Conservation (phyloP, 2,888 invertebrate genomes). For the Globia sparganii region DNA sequence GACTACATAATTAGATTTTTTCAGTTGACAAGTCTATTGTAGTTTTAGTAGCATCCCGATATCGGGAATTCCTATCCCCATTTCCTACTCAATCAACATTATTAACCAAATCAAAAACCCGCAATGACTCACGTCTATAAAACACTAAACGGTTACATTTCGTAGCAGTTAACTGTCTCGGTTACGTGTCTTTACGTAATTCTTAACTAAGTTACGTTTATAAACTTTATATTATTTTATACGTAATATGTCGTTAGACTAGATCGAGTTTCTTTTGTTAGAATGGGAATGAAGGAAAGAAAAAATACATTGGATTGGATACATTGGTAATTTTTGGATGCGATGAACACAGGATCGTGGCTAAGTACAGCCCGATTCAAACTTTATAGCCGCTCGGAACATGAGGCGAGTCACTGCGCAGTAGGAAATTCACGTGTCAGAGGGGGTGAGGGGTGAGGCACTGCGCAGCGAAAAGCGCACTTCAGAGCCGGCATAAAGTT, state of each 20-base stretch:
- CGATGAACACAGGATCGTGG: neutral
- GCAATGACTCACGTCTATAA: neutral
- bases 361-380: no score
- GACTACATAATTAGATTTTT: no score
- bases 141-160: slow-evolving; percentile 9
- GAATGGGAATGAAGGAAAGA: neutral
- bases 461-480: no score
- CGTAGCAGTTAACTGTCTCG: slow-evolving; percentile 18
- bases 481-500: no score
- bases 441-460: no score
- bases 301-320: neutral
- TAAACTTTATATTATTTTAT: slow-evolving; percentile 34
- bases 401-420: no score
- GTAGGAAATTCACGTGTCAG: no score
- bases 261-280: slow-evolving; percentile 25
- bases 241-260: slow-evolving; percentile 41
- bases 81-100: neutral
- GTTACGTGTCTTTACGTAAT: slow-evolving; percentile 48
- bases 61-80: neutral
- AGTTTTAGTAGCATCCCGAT: neutral
- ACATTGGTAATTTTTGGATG: neutral
- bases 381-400: no score
- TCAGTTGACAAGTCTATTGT: no score
- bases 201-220: slow-evolving; percentile 27
- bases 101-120: neutral